Base-by-base conservation (phyloP, 2,888 invertebrate genomes). In the Eupsilia transversa region DNA sequence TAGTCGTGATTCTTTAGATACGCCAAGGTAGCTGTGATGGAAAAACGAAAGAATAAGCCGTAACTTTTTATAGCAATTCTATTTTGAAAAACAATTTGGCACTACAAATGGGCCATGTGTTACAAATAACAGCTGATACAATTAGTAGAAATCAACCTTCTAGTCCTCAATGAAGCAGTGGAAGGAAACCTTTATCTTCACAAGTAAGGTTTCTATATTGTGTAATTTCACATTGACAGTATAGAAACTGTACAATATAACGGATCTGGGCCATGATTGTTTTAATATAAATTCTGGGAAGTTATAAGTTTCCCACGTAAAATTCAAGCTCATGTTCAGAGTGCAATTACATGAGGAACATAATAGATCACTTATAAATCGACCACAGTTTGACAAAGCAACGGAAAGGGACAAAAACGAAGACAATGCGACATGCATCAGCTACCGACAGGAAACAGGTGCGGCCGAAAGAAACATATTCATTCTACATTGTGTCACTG, bases 381-480 rank as follows among this genome's bases (percentile, higher is more conserved):
- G 77, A 79, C 72, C 75, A 72, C 63, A 63, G 63, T 71, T 83
- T 76, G 88, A 92, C 90, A 93, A 93, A 91, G 90, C 86, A 90
- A 88, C 89, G 90, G 91, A 87, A 85, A 82, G 80, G 77, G 85
- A 89, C 90, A 93, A 94, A 93, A 93, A 93, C 87, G 74, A 87
- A 89, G 88, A 93, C 93, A 93, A 93, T 92, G 87, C 86, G 90
- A 88, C 88, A 90, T 89, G 91, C 91, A 90, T 88, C 88, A 89
- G 83, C 87, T 89, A 84, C 80, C 79, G 83, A 68, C 91, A 92
- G 93, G 93, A 93, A 92, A 87, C 93, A 91, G 92, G 92, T 92
- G 92, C 84, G 87, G 84, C 82, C 75, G 76, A 85, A 87, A 89
- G 85, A 86, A 87, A 80, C 79, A 80, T 84, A 83, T 84, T 69